phyloP scores from a whole-genome alignment of 2,797 vertebrate genomes.

The Catharus ustulatus region DNA sequence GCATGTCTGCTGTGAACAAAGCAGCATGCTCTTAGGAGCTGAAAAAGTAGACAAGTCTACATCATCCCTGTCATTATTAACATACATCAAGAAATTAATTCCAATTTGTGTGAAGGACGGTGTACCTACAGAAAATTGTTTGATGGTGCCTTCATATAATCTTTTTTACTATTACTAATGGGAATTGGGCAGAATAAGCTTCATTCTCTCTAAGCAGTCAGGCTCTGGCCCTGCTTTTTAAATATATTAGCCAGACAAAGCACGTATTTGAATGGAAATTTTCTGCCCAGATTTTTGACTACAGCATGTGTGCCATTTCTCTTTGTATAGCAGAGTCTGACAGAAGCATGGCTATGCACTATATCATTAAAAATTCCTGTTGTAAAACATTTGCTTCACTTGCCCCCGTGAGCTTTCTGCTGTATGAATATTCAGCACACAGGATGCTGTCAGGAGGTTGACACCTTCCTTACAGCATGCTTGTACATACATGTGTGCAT shows the following conservation, averaged over 20 bases:
- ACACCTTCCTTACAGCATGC: background rate
- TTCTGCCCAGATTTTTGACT: background rate
- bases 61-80: background rate
- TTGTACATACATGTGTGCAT: background rate
- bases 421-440: background rate
- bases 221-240: background rate
- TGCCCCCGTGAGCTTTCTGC: background rate
- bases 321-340: background rate
- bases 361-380: background rate
- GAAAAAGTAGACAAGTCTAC: background rate
- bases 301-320: fast-evolving
- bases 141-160: background rate
- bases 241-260: background rate
- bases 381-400: background rate
- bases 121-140: background rate
- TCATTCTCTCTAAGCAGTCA: background rate
- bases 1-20: background rate
- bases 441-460: background rate
- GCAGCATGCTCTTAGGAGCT: background rate
- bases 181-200: background rate
- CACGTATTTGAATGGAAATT: background rate
- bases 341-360: background rate
- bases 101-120: background rate
- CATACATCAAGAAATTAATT: background rate
- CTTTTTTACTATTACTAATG: background rate